Conservation (phyloP, 2,888 invertebrate genomes). For the Polylopha cassiicola region DNA sequence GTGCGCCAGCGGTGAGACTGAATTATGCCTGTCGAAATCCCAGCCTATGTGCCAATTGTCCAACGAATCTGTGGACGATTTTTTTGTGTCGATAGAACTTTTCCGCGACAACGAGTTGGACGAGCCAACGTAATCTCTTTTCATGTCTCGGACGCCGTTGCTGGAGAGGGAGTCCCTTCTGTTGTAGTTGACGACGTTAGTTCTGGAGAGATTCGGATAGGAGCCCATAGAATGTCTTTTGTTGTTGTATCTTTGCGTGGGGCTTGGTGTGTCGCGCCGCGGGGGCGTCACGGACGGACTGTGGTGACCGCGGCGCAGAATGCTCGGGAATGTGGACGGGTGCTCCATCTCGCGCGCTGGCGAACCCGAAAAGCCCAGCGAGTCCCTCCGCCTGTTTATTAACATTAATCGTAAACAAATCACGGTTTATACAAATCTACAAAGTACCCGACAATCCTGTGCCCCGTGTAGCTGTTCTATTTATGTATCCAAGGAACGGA, state of each 20-base stretch:
- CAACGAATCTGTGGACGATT: slow-evolving; percentile 83
- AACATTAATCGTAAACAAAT: slow-evolving; percentile 29
- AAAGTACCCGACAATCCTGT: slow-evolving; percentile 9
- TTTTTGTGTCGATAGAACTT: slow-evolving; percentile 68
- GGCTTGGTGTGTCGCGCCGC: slow-evolving; percentile 69
- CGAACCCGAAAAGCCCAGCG: slow-evolving; percentile 76
- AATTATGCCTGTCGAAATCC: slow-evolving; percentile 81
- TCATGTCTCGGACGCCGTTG: slow-evolving; percentile 66
- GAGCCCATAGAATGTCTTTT: slow-evolving; percentile 70
- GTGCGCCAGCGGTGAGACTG: slow-evolving; percentile 76
- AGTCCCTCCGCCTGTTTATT: slow-evolving; percentile 76
- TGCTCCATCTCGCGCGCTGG: slow-evolving; percentile 80
- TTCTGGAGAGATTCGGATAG: slow-evolving; percentile 58
- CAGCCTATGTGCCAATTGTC: slow-evolving; percentile 83
- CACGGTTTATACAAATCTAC: slow-evolving; percentile 13
- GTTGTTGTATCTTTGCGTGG: slow-evolving; percentile 53
- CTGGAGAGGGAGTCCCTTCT: slow-evolving; percentile 61
- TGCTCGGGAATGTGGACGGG: slow-evolving; percentile 83
- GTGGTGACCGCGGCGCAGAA: slow-evolving; percentile 78
- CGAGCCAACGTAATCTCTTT: slow-evolving; percentile 73
- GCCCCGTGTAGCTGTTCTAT: slow-evolving; percentile 10
- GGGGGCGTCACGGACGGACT: slow-evolving; percentile 69
- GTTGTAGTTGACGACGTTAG: slow-evolving; percentile 61
- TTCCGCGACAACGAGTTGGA: slow-evolving; percentile 68
- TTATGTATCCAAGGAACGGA: too few relatives aligned